Conservation (phyloP, 2,888 invertebrate species). For the Aquatica leii region DNA sequence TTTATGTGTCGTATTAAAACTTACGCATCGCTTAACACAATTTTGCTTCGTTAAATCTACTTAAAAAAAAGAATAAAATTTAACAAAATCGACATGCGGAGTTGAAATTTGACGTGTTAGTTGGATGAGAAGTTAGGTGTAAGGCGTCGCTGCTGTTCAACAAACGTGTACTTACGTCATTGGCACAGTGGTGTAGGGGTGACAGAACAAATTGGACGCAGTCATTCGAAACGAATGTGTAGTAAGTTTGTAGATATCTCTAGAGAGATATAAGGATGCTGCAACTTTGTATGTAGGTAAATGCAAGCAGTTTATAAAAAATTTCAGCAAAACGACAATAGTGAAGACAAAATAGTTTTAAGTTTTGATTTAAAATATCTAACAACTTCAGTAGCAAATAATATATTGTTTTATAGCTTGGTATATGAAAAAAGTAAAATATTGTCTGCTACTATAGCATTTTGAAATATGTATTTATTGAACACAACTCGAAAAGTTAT, state of each 20-base stretch:
- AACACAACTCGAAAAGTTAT: too few relatives aligned
- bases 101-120: conserved; percentile 27
- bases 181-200: conserved; percentile 23
- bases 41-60: conserved; percentile 26
- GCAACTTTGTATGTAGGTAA: conserved; percentile 6
- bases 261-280: conserved; percentile 24
- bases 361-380: too few relatives aligned
- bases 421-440: too few relatives aligned
- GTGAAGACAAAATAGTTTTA: too few relatives aligned
- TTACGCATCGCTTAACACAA: conserved; percentile 22
- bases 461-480: too few relatives aligned
- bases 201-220: conserved; percentile 42
- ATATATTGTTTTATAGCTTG: too few relatives aligned
- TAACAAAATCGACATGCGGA: conserved; percentile 30
- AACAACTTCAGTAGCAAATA: too few relatives aligned
- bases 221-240: conserved; percentile 41
- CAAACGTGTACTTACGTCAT: conserved; percentile 28
- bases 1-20: conserved; percentile 13
- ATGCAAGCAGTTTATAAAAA: too few relatives aligned
- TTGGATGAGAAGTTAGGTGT: conserved; percentile 19
- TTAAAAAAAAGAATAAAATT: conserved; percentile 24
- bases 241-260: conserved; percentile 31
- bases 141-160: conserved; percentile 24
- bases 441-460: too few relatives aligned
- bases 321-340: too few relatives aligned